A percentile compares a stretch with the other conserved stretches of the same genome.
These are phyloP conservation scores for Trisateles emortualis DNA, from an alignment of 2,888 invertebrate genomes.

Conservation along the genomic window DNA sequence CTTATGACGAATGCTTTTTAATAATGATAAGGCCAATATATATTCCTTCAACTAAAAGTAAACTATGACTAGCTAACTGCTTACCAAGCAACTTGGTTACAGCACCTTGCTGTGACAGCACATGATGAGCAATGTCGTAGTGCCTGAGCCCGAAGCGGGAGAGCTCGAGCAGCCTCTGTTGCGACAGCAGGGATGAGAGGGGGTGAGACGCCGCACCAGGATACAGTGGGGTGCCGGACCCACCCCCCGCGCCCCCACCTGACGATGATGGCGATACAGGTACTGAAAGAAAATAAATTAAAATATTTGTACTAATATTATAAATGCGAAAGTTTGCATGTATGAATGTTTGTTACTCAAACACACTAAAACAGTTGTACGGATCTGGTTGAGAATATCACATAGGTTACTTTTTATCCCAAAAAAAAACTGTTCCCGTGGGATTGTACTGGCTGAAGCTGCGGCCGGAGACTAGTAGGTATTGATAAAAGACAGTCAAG, in stretches of 20 bases:
- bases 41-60: background rate
- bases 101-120: slow-evolving; percentile 96
- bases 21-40: background rate
- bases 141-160: slow-evolving; percentile 94
- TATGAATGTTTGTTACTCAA: no score
- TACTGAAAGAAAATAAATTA: slow-evolving; percentile 72
- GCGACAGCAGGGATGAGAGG: slow-evolving; percentile 90
- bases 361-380: no score
- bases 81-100: slow-evolving; percentile 96
- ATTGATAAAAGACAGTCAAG: no score
- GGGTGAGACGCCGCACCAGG: slow-evolving; percentile 86
- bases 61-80: slow-evolving; percentile 58
- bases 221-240: slow-evolving; percentile 79
- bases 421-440: no score
- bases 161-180: slow-evolving; percentile 93
- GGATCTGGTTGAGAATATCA: no score
- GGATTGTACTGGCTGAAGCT: no score
- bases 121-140: slow-evolving; percentile 96
- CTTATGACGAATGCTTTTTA: no score
- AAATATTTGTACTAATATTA: background rate
- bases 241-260: slow-evolving; percentile 77
- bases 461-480: no score
- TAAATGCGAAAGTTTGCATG: background rate
- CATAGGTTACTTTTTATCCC: no score
- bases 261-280: slow-evolving; percentile 86